Base-by-base conservation (phyloP, 2,113 vertebrate genomes). In the Oophaga pumilio region DNA sequence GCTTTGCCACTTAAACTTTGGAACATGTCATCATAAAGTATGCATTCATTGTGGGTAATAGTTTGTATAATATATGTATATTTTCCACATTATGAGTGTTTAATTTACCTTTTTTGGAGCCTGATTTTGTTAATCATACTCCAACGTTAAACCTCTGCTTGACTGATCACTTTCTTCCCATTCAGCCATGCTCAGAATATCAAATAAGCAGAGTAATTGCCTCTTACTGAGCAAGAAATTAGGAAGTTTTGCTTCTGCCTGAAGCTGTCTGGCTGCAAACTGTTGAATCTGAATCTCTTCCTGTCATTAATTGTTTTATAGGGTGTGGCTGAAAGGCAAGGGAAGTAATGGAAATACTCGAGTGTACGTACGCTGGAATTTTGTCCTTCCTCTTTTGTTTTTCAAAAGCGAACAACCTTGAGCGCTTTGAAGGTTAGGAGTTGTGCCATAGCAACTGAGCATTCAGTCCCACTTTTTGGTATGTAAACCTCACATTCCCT, bases 91-190 rank as follows among this genome's bases (percentile, higher is more conserved):
- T 4, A 43, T 43, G 33, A 43, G 33, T 4, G 9, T 95, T 95
- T 94, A 93, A 94, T 94, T 95, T 94, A 96, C 95, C 94, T 95
- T 95, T 95, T 95, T 95, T 94, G 93, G 90, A 93, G 94, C 92
- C 93, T 94, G 92, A 90, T 93, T 95, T 94, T 95, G 95, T 96
- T 95, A 95, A 96, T 96, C 94, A 95, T 95, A 94, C 93, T 93
- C 93, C 91, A 94, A 94, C 91, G 69, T 92, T 92, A 91, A 93
- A 88, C 92, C 91, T 91, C 91, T 93, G 94, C 92, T 93, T 93
- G 93, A 93, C 94, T 94, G 94, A 93, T 93, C 92, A 90, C 93
- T 93, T 93, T 94, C 93, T 93, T 94, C 93, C 92, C 90, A 77
- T 92, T 91, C 90, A 85, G 87, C 89, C 93, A 91, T 96, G 94